These are phyloP conservation scores for Apis florea DNA, from an alignment of 1,140 invertebrate genomes.

Conservation along the genomic window DNA sequence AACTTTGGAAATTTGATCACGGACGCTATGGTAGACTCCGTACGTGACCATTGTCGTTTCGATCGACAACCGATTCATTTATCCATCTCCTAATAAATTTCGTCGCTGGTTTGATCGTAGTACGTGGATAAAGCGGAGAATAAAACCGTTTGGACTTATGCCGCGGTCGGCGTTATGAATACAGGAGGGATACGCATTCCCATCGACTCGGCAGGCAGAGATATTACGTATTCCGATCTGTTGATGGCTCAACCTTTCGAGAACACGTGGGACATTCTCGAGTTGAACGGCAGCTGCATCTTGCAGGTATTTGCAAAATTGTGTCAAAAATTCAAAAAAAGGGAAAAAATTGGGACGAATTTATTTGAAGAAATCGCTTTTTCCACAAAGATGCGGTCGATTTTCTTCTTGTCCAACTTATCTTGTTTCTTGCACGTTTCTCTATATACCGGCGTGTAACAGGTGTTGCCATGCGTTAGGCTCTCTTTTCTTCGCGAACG, in stretches of 20 bases:
- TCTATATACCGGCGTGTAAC: background rate
- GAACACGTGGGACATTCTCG: slow-evolving; percentile 85
- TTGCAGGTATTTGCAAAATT: slow-evolving; percentile 76
- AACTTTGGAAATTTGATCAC: slow-evolving; percentile 89
- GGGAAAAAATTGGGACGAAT: background rate
- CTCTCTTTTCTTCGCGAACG: background rate
- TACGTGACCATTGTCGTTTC: slow-evolving; percentile 63
- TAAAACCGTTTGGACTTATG: slow-evolving; percentile 83
- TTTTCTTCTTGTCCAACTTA: too few species aligned
- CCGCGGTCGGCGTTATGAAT: slow-evolving; percentile 86
- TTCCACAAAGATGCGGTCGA: too few species aligned
- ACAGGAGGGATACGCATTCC: slow-evolving; percentile 85
- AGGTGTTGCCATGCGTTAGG: background rate
- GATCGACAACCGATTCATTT: background rate
- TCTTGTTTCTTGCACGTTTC: too few species aligned
- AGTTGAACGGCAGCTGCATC: slow-evolving; percentile 83
- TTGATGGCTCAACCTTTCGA: slow-evolving; percentile 86
- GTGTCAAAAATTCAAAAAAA: too few species aligned
- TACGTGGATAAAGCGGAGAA: slow-evolving; percentile 71
- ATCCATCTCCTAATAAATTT: background rate
- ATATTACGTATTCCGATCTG: slow-evolving; percentile 85
- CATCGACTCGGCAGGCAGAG: slow-evolving; percentile 80
- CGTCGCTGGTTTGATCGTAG: slow-evolving; percentile 58
- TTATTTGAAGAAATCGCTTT: background rate
- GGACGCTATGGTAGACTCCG: slow-evolving; percentile 85